Conservation (phyloP, 2,113 vertebrate genomes). For the Chionomys nivalis region DNA sequence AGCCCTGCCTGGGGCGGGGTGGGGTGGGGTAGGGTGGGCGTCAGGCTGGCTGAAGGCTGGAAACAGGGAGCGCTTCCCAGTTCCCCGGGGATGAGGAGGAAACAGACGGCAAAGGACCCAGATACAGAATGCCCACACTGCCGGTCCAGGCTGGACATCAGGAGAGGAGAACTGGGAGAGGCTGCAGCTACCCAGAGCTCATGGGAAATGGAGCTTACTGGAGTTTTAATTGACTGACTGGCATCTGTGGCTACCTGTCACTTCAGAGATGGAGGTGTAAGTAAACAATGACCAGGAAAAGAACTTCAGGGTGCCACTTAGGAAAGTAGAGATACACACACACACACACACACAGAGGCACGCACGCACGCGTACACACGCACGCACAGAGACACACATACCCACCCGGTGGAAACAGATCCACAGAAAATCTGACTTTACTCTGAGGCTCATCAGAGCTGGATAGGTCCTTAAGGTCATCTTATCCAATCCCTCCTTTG, state of each 20-base stretch:
- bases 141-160: background rate
- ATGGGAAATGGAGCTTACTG: background rate
- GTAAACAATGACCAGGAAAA: background rate
- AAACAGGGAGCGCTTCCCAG: background rate
- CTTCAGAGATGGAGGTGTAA: background rate
- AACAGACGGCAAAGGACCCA: background rate
- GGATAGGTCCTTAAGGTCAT: background rate
- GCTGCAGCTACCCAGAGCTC: rapidly evolving
- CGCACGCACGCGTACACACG: background rate
- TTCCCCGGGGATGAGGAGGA: background rate
- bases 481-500: background rate
- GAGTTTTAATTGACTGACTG: background rate
- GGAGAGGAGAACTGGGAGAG: background rate
- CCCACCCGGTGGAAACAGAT: background rate
- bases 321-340: background rate
- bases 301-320: background rate
- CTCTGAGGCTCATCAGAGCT: background rate
- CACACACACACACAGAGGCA: background rate
- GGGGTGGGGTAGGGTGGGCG: too few species aligned
- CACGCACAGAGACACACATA: background rate
- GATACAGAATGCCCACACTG: background rate
- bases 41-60: background rate
- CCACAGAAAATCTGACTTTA: background rate
- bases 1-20: rapidly evolving
- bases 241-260: background rate